Evolutionary conservation across 2,888 invertebrate genomes (phyloP).

Genomic region (Antheraea yamamai): DNA sequence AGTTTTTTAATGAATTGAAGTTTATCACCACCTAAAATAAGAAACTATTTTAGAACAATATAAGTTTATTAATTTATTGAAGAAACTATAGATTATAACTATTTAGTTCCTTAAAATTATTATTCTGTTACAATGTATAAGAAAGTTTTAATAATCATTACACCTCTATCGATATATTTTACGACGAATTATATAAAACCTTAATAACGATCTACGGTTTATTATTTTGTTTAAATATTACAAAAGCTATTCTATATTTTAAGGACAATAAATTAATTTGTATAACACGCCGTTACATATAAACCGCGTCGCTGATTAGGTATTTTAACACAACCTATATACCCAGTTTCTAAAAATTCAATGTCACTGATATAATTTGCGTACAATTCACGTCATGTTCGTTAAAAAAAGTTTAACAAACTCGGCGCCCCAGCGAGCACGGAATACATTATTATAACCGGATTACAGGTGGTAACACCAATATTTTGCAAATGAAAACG

Average conservation of each 20-base stretch:
- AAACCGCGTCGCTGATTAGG: conserved; percentile 18
- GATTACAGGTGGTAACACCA: conserved; percentile 60
- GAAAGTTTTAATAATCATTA: neutral
- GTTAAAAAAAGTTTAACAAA: conserved; percentile 37
- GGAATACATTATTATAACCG: conserved; percentile 43
- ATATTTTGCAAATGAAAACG: conserved; percentile 62
- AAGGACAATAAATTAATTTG: conserved; percentile 16
- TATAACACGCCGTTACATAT: conserved; percentile 16
- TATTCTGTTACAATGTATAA: neutral
- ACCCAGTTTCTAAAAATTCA: conserved; percentile 28
- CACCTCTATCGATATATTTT: too few species aligned
- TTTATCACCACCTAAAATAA: neutral
- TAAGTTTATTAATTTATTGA: neutral
- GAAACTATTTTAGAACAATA: neutral
- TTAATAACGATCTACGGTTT: neutral
- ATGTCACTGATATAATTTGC: conserved; percentile 33
- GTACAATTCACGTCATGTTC: conserved; percentile 36
- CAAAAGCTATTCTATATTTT: conserved; percentile 9
- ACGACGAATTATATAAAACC: too few species aligned
- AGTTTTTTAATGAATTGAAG: neutral
- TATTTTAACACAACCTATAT: conserved; percentile 25
- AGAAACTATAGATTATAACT: neutral
- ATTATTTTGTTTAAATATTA: neutral
- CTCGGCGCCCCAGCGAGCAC: conserved; percentile 31
- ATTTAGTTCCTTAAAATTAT: neutral